Base-by-base conservation (phyloP, 1,140 invertebrate species). In the Nasonia longicornis region DNA sequence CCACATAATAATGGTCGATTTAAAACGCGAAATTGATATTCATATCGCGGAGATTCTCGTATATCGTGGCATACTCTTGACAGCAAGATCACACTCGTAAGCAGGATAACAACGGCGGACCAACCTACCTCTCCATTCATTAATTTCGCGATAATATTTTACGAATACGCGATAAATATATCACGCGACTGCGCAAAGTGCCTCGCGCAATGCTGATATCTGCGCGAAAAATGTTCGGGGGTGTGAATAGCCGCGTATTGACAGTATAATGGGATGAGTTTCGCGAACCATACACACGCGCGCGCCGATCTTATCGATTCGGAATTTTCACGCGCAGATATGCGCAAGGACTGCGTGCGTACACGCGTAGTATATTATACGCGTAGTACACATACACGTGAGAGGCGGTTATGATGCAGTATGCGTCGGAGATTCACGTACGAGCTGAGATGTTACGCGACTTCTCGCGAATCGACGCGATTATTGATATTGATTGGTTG, bases 401-500 rank as follows among this genome's bases (percentile, higher is more conserved):
- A 63, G 11, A 63, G 20, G n/a, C 58, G 58, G 14, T 63, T 63
- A 63, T 63, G 58, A 63, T 63, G 58, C 11, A 63, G 14, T 26
- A 26, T 63, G 38, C 6, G 7, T 42, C 10, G 38, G 38, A 42
- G 38, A 42, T 10, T 42, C 38, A 42, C 38, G 31, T 35, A 35
- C 4, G 38, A 42, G 38, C 26, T 1, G 26, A 42, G 38, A 42
- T 42, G 38, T 42, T 42, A 7, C 38, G 38, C 58, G 58, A 22
- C 20, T 20, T 63, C 58, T 22, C n/a, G 16, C 6, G 20, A 16
- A 63, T 63, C n/a, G 16, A 22, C 58, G n/a, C 64, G 66, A 29
- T 67, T 67, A 67, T 67, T 67, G 26, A 11, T 67, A 67, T 29
- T 67, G 22, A 29, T 67, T 67, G 66, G n/a, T 67, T 31, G 3